These are phyloP conservation scores for Muntiacus reevesi DNA, from an alignment of 2,113 vertebrate species.

Conservation along the genomic window DNA sequence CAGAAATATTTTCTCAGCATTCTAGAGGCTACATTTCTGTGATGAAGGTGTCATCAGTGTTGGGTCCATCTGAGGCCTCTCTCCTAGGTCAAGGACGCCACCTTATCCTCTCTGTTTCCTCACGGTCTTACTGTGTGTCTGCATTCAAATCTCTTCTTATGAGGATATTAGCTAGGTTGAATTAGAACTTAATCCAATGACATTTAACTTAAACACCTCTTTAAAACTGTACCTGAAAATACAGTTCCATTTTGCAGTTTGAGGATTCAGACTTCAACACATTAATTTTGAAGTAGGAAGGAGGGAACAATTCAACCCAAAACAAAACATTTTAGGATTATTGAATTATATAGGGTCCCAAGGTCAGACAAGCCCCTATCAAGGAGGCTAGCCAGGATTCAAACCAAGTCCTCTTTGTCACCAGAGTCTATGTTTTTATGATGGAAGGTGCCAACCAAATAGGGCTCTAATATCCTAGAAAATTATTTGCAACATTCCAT, in stretches of 20 bases:
- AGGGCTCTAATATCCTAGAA: neutral
- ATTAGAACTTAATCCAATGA: neutral
- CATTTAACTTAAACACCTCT: neutral
- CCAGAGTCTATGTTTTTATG: neutral
- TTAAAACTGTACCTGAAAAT: neutral
- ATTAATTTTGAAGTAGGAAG: neutral
- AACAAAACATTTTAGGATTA: fast-evolving
- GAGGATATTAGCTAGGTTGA: neutral
- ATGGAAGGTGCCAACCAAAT: neutral
- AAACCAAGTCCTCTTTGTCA: neutral
- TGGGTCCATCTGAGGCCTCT: fast-evolving
- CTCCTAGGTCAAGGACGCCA: fast-evolving
- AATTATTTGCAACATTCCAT: no score
- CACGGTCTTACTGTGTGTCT: fast-evolving
- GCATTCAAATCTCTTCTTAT: neutral
- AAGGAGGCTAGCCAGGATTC: neutral
- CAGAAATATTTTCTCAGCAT: fast-evolving
- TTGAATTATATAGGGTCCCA: no score
- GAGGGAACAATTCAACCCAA: fast-evolving
- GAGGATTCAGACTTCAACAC: no score
- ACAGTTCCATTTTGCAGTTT: no score
- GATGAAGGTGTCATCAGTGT: fast-evolving
- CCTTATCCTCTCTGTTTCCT: fast-evolving
- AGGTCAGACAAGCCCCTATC: neutral
- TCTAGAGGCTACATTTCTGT: fast-evolving